Evolutionary conservation across 1,140 invertebrate genomes (phyloP).

Genomic region (Drosophila insularis): DNA sequence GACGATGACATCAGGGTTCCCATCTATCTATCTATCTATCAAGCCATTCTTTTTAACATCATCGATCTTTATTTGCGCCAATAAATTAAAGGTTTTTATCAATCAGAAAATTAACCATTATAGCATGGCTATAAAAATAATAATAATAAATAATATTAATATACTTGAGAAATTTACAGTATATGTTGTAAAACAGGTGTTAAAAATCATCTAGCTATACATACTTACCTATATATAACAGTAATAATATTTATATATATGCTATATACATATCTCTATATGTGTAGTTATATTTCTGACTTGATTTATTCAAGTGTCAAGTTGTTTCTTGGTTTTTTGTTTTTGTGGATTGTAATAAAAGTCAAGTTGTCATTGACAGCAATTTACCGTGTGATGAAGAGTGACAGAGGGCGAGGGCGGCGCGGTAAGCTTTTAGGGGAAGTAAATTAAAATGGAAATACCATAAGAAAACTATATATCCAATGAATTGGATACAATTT

Average conservation of each 20-base stretch:
- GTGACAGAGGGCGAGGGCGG: not conserved
- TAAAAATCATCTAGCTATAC: not conserved
- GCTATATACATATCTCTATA: conserved; percentile 15
- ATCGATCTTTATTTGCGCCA: conserved; percentile 23
- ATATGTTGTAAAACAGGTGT: not conserved
- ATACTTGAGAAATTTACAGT: not conserved
- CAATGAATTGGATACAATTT: too few relatives aligned
- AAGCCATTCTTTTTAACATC: not conserved
- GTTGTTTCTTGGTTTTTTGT: not conserved
- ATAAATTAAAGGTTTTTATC: conserved; percentile 53
- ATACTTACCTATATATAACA: too few relatives aligned
- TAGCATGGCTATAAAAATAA: not conserved
- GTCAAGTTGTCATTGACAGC: conserved; percentile 53
- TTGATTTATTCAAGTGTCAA: conserved; percentile 66
- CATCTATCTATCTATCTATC: conserved; percentile 5
- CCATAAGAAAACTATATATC: too few relatives aligned
- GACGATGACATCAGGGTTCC: conserved; percentile 61
- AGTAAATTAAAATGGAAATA: too few relatives aligned
- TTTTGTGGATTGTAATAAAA: conserved; percentile 58
- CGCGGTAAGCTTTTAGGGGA: too few relatives aligned
- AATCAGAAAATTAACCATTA: conserved; percentile 12
- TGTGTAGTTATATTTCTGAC: conserved; percentile 26
- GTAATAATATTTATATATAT: conserved; percentile 4
- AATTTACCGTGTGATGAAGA: not conserved
- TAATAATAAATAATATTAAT: not conserved